A percentile compares a stretch with the other conserved stretches of the same genome.
These are phyloP conservation scores for Sebastes paucispinis DNA, from an alignment of 2,797 vertebrate species.

Conservation along the genomic window DNA sequence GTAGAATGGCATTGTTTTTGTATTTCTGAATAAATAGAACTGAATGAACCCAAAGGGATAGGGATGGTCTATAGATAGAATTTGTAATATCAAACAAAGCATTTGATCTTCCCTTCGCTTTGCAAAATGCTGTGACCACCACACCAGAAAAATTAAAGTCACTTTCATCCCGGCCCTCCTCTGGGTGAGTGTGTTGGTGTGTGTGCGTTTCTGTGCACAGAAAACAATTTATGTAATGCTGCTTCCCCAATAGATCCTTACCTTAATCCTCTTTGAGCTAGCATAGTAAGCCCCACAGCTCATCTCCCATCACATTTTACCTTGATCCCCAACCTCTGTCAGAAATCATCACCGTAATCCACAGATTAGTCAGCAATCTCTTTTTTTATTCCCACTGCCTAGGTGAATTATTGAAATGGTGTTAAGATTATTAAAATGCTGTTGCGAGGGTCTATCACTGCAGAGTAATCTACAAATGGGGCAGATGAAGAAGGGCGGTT, in stretches of 20 bases:
- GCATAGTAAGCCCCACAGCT: constrained; percentile 68
- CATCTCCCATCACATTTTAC: constrained; percentile 77
- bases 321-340: constrained; percentile 76
- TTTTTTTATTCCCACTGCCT: constrained; percentile 40
- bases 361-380: constrained; percentile 75
- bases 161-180: constrained; percentile 9
- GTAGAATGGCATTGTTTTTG: not conserved
- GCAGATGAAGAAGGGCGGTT: constrained; percentile 15
- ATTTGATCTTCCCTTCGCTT: not conserved
- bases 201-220: constrained; percentile 35
- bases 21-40: constrained; percentile 5
- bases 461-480: constrained; percentile 71
- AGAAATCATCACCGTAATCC: constrained; percentile 79
- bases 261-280: constrained; percentile 79
- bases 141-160: constrained; percentile 6
- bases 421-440: constrained; percentile 68
- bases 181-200: not conserved
- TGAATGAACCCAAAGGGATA: not conserved
- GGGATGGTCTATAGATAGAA: not conserved
- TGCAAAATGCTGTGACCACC: constrained; percentile 16
- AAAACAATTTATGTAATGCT: constrained; percentile 77
- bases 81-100: not conserved
- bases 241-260: constrained; percentile 69
- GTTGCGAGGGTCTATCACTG: constrained; percentile 28
- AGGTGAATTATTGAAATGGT: constrained; percentile 64